Percentiles rank a stretch among this genome's conserved stretches.
phyloP scores from a whole-genome alignment of 2,888 invertebrate species.

The Drosophila falleni region DNA sequence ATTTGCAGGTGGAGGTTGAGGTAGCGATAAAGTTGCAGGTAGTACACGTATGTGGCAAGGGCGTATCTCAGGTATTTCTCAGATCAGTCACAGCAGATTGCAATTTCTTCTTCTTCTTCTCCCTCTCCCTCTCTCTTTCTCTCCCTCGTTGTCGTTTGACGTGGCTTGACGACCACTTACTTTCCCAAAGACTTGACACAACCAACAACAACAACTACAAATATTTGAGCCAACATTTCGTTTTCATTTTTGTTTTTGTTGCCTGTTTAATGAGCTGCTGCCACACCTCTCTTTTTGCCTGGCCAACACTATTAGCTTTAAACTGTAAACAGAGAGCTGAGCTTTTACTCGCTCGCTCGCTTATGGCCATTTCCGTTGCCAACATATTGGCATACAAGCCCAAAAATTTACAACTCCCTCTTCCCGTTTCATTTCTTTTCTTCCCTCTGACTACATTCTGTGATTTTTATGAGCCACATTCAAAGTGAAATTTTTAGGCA shows the following conservation, averaged over 20 bases:
- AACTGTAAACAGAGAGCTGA: constrained; percentile 26
- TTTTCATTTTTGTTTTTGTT: constrained; percentile 54
- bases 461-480: constrained; percentile 53
- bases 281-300: constrained; percentile 60
- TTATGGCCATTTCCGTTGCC: constrained; percentile 73
- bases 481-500: constrained; percentile 73
- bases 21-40: constrained; percentile 8
- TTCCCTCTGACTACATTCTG: constrained; percentile 17
- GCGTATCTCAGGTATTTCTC: constrained; percentile 64
- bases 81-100: constrained; percentile 61
- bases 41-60: constrained; percentile 36
- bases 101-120: constrained; percentile 53
- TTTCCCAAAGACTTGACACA: constrained; percentile 52
- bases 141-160: constrained; percentile 7
- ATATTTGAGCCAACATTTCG: constrained; percentile 66
- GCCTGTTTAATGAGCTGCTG: constrained; percentile 51
- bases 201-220: constrained; percentile 21
- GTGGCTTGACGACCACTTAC: constrained; percentile 59
- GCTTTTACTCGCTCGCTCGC: constrained; percentile 58
- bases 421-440: background rate
- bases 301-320: constrained; percentile 27
- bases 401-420: constrained; percentile 51
- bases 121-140: background rate
- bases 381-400: constrained; percentile 76
- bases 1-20: background rate